Evolutionary conservation across 2,113 vertebrate species (phyloP).

Genomic region (Peromyscus leucopus): DNA sequence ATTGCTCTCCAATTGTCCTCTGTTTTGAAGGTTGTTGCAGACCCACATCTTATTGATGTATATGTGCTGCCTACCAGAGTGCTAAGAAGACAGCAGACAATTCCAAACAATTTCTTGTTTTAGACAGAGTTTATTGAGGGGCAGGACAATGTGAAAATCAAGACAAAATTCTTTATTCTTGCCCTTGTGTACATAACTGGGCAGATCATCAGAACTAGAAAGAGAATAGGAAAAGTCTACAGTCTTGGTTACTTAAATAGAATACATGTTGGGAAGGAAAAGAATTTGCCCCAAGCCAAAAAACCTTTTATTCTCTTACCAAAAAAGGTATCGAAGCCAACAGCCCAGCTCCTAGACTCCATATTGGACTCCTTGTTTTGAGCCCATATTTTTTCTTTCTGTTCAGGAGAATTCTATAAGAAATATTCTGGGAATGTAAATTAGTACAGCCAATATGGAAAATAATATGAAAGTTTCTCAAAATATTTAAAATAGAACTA

Average conservation of each 20-base stretch:
- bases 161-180: neutral
- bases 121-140: neutral
- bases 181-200: neutral
- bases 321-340: neutral
- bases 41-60: neutral
- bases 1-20: neutral
- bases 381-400: neutral
- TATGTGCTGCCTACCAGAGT: neutral
- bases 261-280: neutral
- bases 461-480: neutral
- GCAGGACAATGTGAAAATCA: neutral
- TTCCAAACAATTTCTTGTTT: neutral
- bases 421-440: neutral
- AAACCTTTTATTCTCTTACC: neutral
- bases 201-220: neutral
- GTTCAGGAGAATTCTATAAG: slow-evolving; percentile 23
- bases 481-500: neutral
- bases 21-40: neutral
- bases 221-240: neutral
- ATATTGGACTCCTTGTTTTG: neutral
- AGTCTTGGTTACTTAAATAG: neutral
- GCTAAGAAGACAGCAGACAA: neutral
- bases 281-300: neutral
- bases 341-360: neutral
- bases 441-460: neutral